These are phyloP conservation scores for Sebastes oblongus DNA, from an alignment of 2,797 vertebrate genomes.

Conservation along the genomic window DNA sequence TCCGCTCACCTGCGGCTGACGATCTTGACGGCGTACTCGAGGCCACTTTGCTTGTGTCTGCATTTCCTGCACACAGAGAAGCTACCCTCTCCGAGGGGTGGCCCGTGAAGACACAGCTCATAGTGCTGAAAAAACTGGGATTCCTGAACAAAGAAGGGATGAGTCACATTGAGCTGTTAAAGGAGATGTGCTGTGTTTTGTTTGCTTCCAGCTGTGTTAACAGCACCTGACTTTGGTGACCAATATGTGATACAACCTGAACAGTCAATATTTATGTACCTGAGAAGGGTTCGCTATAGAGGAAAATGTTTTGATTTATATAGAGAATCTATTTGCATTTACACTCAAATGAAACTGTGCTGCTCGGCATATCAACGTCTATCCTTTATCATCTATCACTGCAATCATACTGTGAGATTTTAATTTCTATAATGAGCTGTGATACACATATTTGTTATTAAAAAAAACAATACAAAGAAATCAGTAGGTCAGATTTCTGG, in stretches of 20 bases:
- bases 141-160: constrained; percentile 77
- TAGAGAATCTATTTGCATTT: background rate
- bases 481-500: background rate
- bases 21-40: constrained; percentile 92
- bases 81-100: constrained; percentile 89
- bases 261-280: background rate
- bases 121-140: constrained; percentile 94
- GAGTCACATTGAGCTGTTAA: background rate
- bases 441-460: background rate
- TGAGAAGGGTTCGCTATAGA: background rate
- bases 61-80: constrained; percentile 93
- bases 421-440: background rate
- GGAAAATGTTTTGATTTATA: background rate
- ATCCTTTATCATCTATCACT: background rate
- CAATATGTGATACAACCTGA: background rate
- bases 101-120: constrained; percentile 88
- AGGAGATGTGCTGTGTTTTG: background rate
- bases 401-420: background rate
- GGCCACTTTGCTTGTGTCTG: constrained; percentile 86
- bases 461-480: background rate
- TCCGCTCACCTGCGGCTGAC: constrained; percentile 88
- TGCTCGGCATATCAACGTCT: background rate
- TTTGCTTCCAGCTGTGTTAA: background rate
- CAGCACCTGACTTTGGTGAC: background rate
- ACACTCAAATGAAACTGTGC: background rate